phyloP scores from a whole-genome alignment of 2,797 vertebrate genomes.

The Sebastolobus altivelis region DNA sequence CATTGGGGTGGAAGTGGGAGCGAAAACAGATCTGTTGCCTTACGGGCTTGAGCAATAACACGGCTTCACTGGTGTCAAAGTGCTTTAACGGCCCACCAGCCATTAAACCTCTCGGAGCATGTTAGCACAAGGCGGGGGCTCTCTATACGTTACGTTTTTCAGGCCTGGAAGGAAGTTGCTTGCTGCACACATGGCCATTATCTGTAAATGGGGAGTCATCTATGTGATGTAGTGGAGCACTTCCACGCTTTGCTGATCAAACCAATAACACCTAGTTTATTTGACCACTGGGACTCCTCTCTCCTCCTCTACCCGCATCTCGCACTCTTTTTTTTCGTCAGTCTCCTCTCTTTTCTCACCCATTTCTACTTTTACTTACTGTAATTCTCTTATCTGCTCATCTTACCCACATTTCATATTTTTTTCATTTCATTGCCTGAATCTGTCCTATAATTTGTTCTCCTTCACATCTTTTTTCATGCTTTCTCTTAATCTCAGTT shows the following conservation, averaged over 20 bases:
- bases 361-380: slow-evolving; percentile 24
- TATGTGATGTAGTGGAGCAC: slow-evolving; percentile 64
- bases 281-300: slow-evolving; percentile 63
- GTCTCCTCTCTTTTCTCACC: neutral
- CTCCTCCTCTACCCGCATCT: neutral
- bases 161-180: slow-evolving; percentile 29
- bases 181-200: slow-evolving; percentile 61
- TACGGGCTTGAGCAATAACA: slow-evolving; percentile 22
- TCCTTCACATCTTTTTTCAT: slow-evolving; percentile 51
- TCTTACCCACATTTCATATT: slow-evolving; percentile 44
- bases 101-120: slow-evolving; percentile 43
- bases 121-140: slow-evolving; percentile 26
- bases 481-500: slow-evolving; percentile 64
- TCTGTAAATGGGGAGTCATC: slow-evolving; percentile 56
- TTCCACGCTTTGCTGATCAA: slow-evolving; percentile 74
- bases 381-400: slow-evolving; percentile 56
- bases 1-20: slow-evolving; percentile 15
- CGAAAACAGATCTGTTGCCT: slow-evolving; percentile 20
- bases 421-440: slow-evolving; percentile 60
- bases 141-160: slow-evolving; percentile 18
- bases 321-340: neutral
- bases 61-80: slow-evolving; percentile 23
- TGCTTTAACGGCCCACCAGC: slow-evolving; percentile 28
- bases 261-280: slow-evolving; percentile 74
- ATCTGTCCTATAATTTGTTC: slow-evolving; percentile 54